A percentile compares a stretch with the other conserved stretches of the same genome.
Evolutionary conservation across 2,113 vertebrate genomes (phyloP).

Genomic region (Psilopsiagon aymara): DNA sequence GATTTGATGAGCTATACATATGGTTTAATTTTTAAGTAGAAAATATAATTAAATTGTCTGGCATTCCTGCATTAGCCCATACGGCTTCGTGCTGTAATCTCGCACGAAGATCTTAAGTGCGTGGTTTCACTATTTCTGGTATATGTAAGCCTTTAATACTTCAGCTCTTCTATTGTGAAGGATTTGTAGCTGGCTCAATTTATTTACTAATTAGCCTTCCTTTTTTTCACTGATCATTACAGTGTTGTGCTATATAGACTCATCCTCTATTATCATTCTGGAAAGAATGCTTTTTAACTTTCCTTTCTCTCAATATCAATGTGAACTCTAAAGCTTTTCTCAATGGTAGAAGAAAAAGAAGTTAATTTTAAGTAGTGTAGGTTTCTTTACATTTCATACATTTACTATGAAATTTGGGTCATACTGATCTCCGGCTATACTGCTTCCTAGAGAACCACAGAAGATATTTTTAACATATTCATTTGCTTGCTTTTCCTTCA

Average conservation of each 20-base stretch:
- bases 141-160: not conserved
- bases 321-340: not conserved
- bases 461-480: not conserved
- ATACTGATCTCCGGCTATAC: not conserved
- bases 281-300: not conserved
- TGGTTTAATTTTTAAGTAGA: slow-evolving; percentile 42
- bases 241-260: not conserved
- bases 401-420: not conserved
- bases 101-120: not conserved
- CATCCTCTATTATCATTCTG: not conserved
- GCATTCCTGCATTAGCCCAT: not conserved
- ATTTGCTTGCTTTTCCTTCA: not conserved
- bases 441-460: not conserved
- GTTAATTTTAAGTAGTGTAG: not conserved
- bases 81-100: not conserved
- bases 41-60: slow-evolving; percentile 14
- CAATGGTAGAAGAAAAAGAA: not conserved
- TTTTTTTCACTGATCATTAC: not conserved
- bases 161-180: not conserved
- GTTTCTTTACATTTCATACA: not conserved
- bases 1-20: slow-evolving; percentile 1
- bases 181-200: not conserved
- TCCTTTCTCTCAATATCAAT: not conserved
- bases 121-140: slow-evolving; percentile 3
- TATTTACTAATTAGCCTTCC: not conserved